A percentile compares a stretch with the other conserved stretches of the same genome.
Evolutionary conservation across 2,888 invertebrate genomes (phyloP).

Genomic region (Sylvicola fuscatus): DNA sequence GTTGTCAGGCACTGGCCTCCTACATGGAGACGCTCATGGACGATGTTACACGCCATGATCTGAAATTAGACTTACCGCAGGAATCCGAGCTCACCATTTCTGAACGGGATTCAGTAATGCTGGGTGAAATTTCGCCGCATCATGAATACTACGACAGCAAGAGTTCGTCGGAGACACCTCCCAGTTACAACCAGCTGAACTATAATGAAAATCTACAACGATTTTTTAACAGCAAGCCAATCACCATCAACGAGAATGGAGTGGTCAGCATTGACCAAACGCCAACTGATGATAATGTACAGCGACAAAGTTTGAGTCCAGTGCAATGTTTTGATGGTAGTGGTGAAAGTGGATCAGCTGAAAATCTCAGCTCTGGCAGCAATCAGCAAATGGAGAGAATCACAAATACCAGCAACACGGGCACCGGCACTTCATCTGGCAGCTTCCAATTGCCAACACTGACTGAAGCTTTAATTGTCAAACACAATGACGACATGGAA

Average conservation of each 20-base stretch:
- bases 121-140: constrained; percentile 69
- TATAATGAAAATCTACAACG: constrained; percentile 62
- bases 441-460: constrained; percentile 30
- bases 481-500: constrained; percentile 70
- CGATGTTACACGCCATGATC: constrained; percentile 36
- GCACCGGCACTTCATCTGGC: constrained; percentile 22
- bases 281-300: constrained; percentile 17
- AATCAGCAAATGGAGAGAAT: constrained; percentile 32
- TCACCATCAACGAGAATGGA: constrained; percentile 25
- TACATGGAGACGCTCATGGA: constrained; percentile 59
- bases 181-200: constrained; percentile 70
- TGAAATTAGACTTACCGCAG: constrained; percentile 35
- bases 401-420: constrained; percentile 27
- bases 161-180: constrained; percentile 56
- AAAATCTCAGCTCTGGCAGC: constrained; percentile 35
- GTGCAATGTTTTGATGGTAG: constrained; percentile 7
- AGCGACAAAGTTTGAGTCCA: constrained; percentile 13
- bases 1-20: constrained; percentile 48
- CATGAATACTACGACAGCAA: constrained; percentile 62
- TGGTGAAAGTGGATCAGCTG: constrained; percentile 37
- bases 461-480: constrained; percentile 38
- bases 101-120: constrained; percentile 62
- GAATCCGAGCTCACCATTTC: constrained; percentile 31
- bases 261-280: constrained; percentile 19
- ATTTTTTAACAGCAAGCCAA: constrained; percentile 45